These are phyloP conservation scores for Theocolax elegans DNA, from an alignment of 1,140 invertebrate species.

Conservation along the genomic window DNA sequence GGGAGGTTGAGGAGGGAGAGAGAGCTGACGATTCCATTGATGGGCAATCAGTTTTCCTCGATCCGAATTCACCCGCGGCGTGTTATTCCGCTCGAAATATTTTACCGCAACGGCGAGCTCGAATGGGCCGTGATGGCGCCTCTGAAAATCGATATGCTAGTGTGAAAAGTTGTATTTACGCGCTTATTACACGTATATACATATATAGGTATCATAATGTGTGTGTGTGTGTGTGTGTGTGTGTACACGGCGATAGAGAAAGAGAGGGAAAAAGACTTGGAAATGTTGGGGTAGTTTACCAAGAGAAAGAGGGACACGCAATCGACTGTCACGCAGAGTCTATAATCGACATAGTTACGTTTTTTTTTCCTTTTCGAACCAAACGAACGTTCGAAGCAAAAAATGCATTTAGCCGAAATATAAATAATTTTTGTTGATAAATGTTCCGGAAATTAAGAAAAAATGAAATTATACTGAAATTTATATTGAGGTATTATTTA, in stretches of 20 bases:
- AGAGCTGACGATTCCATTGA: background rate
- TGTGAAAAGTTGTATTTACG: constrained; percentile 51
- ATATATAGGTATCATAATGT: too few species aligned
- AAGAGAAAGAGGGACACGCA: constrained; percentile 42
- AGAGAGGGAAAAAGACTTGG: background rate
- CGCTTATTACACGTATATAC: background rate
- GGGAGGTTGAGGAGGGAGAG: too few species aligned
- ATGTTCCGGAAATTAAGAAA: too few species aligned
- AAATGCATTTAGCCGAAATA: too few species aligned
- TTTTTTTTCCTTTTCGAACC: background rate
- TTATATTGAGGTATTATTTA: too few species aligned
- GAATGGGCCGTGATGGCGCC: constrained; percentile 38
- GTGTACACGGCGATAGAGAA: background rate
- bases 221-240: background rate
- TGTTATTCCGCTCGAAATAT: constrained; percentile 42
- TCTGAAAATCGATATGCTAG: constrained; percentile 54
- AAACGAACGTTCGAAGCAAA: too few species aligned
- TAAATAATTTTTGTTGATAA: too few species aligned
- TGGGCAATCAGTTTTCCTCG: constrained; percentile 1
- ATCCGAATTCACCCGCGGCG: background rate
- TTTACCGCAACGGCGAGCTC: constrained; percentile 35
- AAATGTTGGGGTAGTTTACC: constrained; percentile 25
- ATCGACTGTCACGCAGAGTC: constrained; percentile 46
- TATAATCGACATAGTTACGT: background rate
- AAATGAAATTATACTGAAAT: too few species aligned